These are phyloP conservation scores for Bubo scandiacus DNA, from an alignment of 2,113 vertebrate species.

Conservation along the genomic window DNA sequence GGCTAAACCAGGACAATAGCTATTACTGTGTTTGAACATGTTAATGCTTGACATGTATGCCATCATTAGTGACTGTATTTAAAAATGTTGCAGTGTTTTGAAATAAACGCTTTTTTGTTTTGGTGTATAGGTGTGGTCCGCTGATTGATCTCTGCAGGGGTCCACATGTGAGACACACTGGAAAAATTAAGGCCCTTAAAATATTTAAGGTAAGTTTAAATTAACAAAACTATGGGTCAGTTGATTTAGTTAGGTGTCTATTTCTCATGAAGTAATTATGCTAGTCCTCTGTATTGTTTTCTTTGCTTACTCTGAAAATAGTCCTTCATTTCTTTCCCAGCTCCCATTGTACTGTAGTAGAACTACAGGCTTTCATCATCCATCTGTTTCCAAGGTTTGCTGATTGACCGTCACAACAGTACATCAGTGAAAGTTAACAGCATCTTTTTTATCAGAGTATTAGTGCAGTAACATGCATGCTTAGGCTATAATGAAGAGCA, in stretches of 20 bases:
- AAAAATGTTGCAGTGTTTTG: background rate
- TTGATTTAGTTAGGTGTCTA: background rate
- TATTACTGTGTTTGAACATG: background rate
- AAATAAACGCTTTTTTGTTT: background rate
- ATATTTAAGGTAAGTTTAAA: slow-evolving; percentile 74
- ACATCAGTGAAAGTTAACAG: background rate
- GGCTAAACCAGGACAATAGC: too few relatives aligned
- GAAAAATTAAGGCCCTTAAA: slow-evolving; percentile 79
- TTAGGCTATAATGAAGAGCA: background rate
- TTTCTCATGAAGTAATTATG: background rate
- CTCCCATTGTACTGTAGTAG: background rate
- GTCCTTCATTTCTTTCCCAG: background rate
- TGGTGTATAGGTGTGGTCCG: slow-evolving; percentile 68
- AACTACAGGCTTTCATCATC: background rate
- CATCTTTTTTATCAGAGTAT: background rate
- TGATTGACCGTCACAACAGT: background rate
- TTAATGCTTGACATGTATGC: background rate
- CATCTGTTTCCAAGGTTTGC: background rate
- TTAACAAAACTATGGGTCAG: background rate
- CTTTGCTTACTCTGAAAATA: background rate
- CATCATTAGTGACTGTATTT: background rate
- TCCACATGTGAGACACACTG: slow-evolving; percentile 82
- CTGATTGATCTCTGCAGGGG: slow-evolving; percentile 81
- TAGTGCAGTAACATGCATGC: background rate
- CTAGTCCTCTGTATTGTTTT: background rate